Conservation (phyloP, 2,888 invertebrate genomes). For the Pristionchus exspectatus region DNA sequence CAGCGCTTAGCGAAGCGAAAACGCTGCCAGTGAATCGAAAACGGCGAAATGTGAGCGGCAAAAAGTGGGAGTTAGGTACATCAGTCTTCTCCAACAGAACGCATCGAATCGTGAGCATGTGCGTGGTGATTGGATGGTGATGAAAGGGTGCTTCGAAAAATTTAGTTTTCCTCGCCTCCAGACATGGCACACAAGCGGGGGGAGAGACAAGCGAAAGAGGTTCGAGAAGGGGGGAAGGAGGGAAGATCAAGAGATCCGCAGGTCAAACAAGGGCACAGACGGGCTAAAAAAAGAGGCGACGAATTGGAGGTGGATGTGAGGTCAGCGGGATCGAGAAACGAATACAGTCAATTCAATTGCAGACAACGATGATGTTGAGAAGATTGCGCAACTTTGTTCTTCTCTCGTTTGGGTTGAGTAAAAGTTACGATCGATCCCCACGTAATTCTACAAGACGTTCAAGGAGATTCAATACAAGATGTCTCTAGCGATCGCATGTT, state of each 20-base stretch:
- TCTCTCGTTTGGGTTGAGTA: no score
- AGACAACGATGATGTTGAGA: no score
- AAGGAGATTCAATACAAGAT: no score
- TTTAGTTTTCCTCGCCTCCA: neutral
- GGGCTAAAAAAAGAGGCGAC: neutral
- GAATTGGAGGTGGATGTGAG: neutral
- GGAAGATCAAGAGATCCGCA: conserved; percentile 31
- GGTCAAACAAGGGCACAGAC: neutral
- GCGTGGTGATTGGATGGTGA: neutral
- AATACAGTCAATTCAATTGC: neutral
- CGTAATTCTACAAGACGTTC: no score
- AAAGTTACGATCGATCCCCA: no score
- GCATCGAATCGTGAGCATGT: no score
- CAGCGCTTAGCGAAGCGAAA: neutral
- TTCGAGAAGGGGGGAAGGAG: neutral
- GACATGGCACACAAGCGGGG: neutral
- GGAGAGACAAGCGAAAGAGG: no score
- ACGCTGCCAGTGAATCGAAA: neutral
- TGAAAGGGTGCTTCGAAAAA: neutral
- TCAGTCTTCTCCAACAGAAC: no score
- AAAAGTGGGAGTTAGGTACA: no score
- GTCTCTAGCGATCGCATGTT: no score
- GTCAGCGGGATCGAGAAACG: neutral
- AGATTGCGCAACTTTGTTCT: no score
- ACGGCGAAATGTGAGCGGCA: no score